phyloP scores from a whole-genome alignment of 2,113 vertebrate species.

The Pseudolaguvia tuberculata region DNA sequence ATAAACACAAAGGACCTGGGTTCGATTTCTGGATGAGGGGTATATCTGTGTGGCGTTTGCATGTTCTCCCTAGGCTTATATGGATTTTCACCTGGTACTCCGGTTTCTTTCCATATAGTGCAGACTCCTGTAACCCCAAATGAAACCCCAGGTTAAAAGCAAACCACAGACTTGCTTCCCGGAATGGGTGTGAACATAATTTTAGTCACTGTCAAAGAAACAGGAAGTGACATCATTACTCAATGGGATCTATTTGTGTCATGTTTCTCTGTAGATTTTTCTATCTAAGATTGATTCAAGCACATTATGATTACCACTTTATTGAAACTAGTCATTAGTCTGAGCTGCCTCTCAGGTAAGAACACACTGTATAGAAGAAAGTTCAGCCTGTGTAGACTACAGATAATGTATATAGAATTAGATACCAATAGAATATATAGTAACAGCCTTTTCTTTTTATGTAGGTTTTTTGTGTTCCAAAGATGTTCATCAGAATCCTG shows the following conservation, averaged over 20 bases:
- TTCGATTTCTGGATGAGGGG: too few relatives aligned
- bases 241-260: not conserved
- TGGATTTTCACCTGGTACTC: too few relatives aligned
- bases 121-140: too few relatives aligned
- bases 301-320: slow-evolving; percentile 12
- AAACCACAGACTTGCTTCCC: not conserved
- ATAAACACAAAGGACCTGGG: too few relatives aligned
- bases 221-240: not conserved
- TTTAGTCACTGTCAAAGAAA: not conserved
- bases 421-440: too few relatives aligned
- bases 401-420: not conserved
- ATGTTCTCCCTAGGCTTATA: too few relatives aligned
- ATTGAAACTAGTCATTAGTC: not conserved
- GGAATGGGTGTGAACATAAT: not conserved
- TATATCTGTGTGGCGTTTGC: too few relatives aligned
- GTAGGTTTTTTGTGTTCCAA: slow-evolving; percentile 21
- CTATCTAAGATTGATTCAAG: not conserved
- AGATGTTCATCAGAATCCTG: slow-evolving; percentile 37
- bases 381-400: too few relatives aligned
- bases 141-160: not conserved
- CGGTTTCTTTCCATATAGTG: too few relatives aligned
- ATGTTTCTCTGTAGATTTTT: not conserved
- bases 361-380: slow-evolving; percentile 17
- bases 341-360: slow-evolving; percentile 34
- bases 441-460: not conserved